These are phyloP conservation scores for Apantesis nais DNA, from an alignment of 2,888 invertebrate genomes.

Conservation along the genomic window DNA sequence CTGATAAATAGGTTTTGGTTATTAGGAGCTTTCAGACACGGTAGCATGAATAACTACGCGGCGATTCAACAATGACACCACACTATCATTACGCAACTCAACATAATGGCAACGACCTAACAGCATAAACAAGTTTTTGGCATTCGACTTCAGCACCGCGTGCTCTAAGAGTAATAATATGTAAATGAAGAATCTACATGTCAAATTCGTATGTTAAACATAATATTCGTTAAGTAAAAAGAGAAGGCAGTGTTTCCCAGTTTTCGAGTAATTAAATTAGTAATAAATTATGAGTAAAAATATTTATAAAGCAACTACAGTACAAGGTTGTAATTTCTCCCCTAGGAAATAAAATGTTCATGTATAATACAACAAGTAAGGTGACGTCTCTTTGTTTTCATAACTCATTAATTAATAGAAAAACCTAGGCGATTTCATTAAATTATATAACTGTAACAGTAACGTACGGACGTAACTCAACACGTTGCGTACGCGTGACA, in stretches of 20 bases:
- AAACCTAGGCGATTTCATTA: slow-evolving; percentile 22
- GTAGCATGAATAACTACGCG: background rate
- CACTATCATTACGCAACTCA: background rate
- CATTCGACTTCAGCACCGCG: background rate
- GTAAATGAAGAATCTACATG: background rate
- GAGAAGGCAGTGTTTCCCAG: background rate
- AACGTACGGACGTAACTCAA: slow-evolving; percentile 28
- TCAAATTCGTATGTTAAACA: background rate
- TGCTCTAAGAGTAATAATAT: background rate
- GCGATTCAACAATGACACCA: background rate
- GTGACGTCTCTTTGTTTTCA: no score
- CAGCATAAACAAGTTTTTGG: background rate
- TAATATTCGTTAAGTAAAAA: background rate
- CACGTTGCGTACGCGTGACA: slow-evolving; percentile 29
- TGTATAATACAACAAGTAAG: background rate
- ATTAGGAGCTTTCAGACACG: background rate
- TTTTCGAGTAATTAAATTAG: background rate
- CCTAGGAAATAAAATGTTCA: background rate
- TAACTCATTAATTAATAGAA: background rate
- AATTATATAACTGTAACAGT: slow-evolving; percentile 35
- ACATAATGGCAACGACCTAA: background rate
- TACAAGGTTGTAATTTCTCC: background rate
- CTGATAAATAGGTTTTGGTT: background rate
- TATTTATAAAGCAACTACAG: no score
- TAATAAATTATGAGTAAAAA: background rate